Evolutionary conservation across 2,113 vertebrate species (phyloP), one percentile per base, ranked within the genome.

Genomic region (Catharus bicknelli): DNA sequence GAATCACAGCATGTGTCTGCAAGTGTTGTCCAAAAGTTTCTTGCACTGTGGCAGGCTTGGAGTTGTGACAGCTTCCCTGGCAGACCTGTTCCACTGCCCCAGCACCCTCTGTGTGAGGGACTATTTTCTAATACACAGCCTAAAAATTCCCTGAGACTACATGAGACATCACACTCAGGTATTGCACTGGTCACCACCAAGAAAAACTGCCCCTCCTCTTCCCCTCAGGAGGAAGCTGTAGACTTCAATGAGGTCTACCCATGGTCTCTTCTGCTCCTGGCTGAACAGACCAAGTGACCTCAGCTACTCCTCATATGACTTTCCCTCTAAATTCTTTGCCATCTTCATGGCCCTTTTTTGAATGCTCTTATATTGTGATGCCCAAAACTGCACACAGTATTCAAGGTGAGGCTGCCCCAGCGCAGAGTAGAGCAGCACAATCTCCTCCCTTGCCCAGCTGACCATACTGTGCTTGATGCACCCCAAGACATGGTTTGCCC

Each of bases 401-500:
- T 21, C 10, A 21, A 68, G 16, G 7, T 32, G 26, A 76, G 34
- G 34, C 34, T 36, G 34, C 34, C 34, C 34, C 34, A 36, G 34
- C 34, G 8, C 34, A 36, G 34, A 36, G 34, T 36, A 36, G 34
- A 36, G 34, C 34, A 36, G 34, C 34, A 36, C 34, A 36, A 36
- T 86, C 32, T 14, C 6, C 32, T 61, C 38, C 38, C 18, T 61
- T 17, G 3, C 29, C 22, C 0, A 0, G 10, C 32, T 68, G 26
- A 6, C 0, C 0, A 32, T 45, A 38, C 27, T 68, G 54, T 18
- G 27, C 45, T 54, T 59, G 53, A 18, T 43, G 16, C 14, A 1
- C 14, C 20, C 14, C 32, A 45, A 54, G 11, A 45, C 45, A 38
- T 0, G 1, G 0, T 15, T 43, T 16, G 5, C 36, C 8, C 10